Conservation (phyloP, 2,888 invertebrate species). For the Nephrocerus scutellatus region DNA sequence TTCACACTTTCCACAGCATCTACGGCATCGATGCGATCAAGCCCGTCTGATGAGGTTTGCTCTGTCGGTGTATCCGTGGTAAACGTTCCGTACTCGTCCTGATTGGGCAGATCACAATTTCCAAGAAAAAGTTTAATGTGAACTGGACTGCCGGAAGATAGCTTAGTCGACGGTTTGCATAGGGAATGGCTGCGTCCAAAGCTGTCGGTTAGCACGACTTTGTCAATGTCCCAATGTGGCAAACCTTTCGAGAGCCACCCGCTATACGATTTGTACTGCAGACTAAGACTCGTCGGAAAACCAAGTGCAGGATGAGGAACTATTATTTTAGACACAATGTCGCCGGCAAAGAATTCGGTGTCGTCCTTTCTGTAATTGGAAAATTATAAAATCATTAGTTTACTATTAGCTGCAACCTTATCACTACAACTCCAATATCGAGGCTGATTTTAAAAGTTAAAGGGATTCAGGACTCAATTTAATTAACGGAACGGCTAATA, state of each 20-base stretch:
- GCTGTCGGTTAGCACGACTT: constrained; percentile 75
- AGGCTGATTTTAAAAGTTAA: too few species aligned
- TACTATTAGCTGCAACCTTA: too few species aligned
- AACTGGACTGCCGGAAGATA: constrained; percentile 67
- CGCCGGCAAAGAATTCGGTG: constrained; percentile 63
- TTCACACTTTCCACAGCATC: constrained; percentile 42
- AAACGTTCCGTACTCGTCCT: constrained; percentile 37
- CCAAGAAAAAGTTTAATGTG: constrained; percentile 69
- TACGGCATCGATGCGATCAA: constrained; percentile 23
- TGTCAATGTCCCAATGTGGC: constrained; percentile 72
- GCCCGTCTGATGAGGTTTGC: constrained; percentile 6
- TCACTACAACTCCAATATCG: too few species aligned
- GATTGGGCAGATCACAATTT: constrained; percentile 62
- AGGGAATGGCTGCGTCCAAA: constrained; percentile 77
- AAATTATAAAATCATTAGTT: too few species aligned
- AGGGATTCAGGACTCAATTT: too few species aligned
- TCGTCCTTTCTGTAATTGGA: constrained; percentile 64
- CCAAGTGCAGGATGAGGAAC: constrained; percentile 83
- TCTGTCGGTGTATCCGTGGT: constrained; percentile 24
- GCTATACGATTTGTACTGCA: constrained; percentile 80
- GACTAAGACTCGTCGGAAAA: constrained; percentile 63
- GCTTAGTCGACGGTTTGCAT: constrained; percentile 66
- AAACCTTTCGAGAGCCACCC: constrained; percentile 86
- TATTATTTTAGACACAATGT: constrained; percentile 70
- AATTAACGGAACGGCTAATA: too few species aligned